phyloP scores from a whole-genome alignment of 53 echinoderm and acorn worm genomes.

The Holothuria leucospilota region DNA sequence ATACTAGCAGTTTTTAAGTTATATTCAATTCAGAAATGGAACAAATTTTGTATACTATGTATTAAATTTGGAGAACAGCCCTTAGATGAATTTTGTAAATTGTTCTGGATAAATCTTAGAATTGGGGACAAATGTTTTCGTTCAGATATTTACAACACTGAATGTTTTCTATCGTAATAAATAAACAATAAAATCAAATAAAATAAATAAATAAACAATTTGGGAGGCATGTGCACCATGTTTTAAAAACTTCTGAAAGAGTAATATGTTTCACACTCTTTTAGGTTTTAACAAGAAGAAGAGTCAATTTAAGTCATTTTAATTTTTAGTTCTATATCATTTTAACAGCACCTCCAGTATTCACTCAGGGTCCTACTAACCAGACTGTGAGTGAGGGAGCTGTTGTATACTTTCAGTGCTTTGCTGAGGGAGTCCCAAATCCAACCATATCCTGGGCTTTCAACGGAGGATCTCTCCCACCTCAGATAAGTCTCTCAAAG shows the following conservation, averaged over 20 bases:
- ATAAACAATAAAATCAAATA: no score
- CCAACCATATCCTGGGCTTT: slow-evolving; percentile 81
- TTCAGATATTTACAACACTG: no score
- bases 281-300: background rate
- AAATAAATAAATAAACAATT: no score
- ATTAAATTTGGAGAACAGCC: no score
- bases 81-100: no score
- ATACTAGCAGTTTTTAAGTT: no score
- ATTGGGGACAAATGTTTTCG: no score
- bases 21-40: no score
- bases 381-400: slow-evolving; percentile 81
- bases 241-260: background rate
- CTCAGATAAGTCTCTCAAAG: slow-evolving; percentile 74
- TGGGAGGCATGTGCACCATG: background rate
- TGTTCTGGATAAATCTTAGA: no score
- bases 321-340: background rate
- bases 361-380: slow-evolving; percentile 69
- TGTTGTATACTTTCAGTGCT: slow-evolving; percentile 79
- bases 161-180: no score
- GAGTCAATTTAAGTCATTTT: background rate
- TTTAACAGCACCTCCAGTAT: slow-evolving; percentile 72
- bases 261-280: background rate
- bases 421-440: slow-evolving; percentile 75
- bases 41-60: no score
- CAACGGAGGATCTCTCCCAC: slow-evolving; percentile 77